Evolutionary conservation across 2,113 vertebrate species (phyloP), one percentile per base, ranked within the genome.

Genomic region (Strix aluco): DNA sequence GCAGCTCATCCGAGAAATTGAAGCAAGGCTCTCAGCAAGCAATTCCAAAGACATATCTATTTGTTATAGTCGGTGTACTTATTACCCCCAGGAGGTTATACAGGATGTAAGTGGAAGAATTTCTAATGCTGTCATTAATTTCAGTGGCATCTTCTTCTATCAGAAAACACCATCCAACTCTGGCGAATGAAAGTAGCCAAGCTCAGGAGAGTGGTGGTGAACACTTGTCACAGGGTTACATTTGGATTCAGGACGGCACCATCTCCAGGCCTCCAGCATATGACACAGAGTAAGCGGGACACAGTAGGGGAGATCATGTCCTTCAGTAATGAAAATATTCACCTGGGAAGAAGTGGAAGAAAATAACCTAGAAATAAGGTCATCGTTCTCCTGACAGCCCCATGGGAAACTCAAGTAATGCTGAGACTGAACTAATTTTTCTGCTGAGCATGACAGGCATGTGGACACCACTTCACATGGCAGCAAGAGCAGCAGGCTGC

Each of bases 311-410:
- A 85, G 58, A 78, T 46, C 15, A 18, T 6, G 40, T 61, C 83
- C 86, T 85, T 87, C 70, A 36, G 27, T 75, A 85, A 58, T 55
- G 32, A 71, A 51, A 90, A 85, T 27, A 84, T 77, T 63, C 91
- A 16, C 93, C 20, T 74, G 94, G 91, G 95, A 96, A 92, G 67
- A 25, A 77, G 46, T 11, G 80, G 87, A 47, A 95, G 87, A 94
- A 88, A 96, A 96, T 96, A 96, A 88, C 85, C 58, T 66, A 89
- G 87, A 91, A 95, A 95, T 70, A 96, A 90, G 89, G 92, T 57
- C 95, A 85, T 9, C 2, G 2, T 19, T 82, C 38, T 58, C 58
- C 89, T 80, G 67, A 42, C 21, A 62, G 55, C 86, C 86, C 57
- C 49, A 7, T 11, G 78, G 81, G 91, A 26, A 26, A 14, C 52